Percentiles rank a stretch among this genome's conserved stretches.
Conservation (phyloP, 2,797 vertebrate genomes). For the Oreonectes daqikongensis region DNA sequence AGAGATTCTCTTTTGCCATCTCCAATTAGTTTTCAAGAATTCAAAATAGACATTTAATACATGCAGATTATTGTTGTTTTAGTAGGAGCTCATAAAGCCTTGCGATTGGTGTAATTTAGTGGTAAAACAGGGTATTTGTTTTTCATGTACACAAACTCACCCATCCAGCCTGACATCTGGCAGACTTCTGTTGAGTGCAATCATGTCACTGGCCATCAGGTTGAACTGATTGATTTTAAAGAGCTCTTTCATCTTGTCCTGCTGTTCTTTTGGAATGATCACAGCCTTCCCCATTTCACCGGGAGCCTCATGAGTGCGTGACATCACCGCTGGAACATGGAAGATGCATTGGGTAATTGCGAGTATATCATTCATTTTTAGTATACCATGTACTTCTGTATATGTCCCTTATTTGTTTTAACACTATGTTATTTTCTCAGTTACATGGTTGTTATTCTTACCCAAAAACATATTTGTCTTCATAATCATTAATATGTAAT, state of each 20-base stretch:
- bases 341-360: background rate
- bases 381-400: background rate
- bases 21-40: too few species aligned
- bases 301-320: constrained; percentile 90
- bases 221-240: constrained; percentile 99
- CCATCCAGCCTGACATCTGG: constrained; percentile 94
- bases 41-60: too few species aligned
- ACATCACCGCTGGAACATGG: constrained; percentile 86
- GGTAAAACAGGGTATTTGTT: too few species aligned
- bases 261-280: constrained; percentile 88
- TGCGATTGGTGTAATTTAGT: too few species aligned
- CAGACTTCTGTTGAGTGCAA: constrained; percentile 93
- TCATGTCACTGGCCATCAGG: constrained; percentile 97
- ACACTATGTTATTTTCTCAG: too few species aligned
- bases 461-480: too few species aligned
- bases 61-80: too few species aligned
- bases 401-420: too few species aligned
- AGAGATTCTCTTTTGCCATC: too few species aligned
- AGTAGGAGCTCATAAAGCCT: too few species aligned
- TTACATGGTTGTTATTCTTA: background rate
- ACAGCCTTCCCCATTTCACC: constrained; percentile 98
- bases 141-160: constrained; percentile 73
- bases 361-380: background rate
- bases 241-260: constrained; percentile 99
- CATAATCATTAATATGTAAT: background rate